Conservation (phyloP, 2,113 vertebrate genomes). For the Nibea albiflora region DNA sequence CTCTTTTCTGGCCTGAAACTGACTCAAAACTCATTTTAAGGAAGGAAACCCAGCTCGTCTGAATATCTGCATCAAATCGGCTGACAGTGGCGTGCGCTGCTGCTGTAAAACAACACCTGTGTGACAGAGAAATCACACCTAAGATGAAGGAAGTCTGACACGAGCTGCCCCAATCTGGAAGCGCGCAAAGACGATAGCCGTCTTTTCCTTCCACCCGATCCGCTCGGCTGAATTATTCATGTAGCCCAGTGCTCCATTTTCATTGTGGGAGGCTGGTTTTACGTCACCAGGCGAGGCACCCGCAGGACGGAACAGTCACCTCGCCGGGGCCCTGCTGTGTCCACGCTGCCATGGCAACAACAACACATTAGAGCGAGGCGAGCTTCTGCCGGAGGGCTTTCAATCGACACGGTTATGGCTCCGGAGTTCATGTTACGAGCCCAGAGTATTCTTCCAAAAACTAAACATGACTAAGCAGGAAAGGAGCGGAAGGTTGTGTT, state of each 20-base stretch:
- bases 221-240: constrained; percentile 77
- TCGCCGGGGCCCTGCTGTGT: constrained; percentile 62
- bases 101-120: background rate
- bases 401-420: background rate
- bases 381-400: constrained; percentile 13
- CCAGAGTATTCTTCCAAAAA: background rate
- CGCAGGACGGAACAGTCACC: constrained; percentile 50
- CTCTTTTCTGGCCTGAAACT: no score
- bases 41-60: no score
- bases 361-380: constrained; percentile 47
- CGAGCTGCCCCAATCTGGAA: constrained; percentile 17
- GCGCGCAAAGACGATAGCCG: constrained; percentile 19
- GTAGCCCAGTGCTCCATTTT: constrained; percentile 64
- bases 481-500: background rate
- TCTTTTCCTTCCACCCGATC: constrained; percentile 66
- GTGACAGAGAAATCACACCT: constrained; percentile 34
- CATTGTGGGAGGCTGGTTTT: constrained; percentile 65
- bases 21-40: no score
- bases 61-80: no score
- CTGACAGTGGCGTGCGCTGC: background rate
- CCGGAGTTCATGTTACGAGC: background rate
- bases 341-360: constrained; percentile 71
- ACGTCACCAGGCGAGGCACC: constrained; percentile 50
- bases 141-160: background rate
- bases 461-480: background rate